Evolutionary conservation across 2,797 vertebrate genomes (phyloP), one percentile per base, ranked within the genome.

Genomic region (Enteromius trimaculatus): DNA sequence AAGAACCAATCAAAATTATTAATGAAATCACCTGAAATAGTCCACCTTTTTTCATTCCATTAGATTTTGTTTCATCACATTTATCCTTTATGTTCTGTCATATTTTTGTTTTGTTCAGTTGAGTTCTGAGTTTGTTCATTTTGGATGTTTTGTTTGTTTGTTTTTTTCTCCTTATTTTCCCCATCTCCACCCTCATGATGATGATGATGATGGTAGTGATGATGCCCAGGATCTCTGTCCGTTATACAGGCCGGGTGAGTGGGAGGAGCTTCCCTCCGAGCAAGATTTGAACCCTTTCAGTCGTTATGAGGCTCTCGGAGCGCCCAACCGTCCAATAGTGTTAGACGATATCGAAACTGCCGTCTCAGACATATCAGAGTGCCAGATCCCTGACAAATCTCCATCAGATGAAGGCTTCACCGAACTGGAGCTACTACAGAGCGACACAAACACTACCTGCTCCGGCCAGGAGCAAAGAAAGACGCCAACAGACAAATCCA

Each of bases 211-310:
- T 91, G 88, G 17, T 60, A 99, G 98, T 94, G 98, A 99, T 92
- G 96, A 96, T 96, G 96, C 97, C 94, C 96, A 96, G 97, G 97
- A 98, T 98, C 97, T 99, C 94, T 99, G 97, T 97, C 98, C 98
- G 95, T 95, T 99, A 94, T 99, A 99, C 97, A 99, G 98, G 98
- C 98, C 98, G 65, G 96, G 97, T 86, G 97, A 99, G 91, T 99
- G 98, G 98, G 98, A 98, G 91, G 97, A 98, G 90, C 95, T 99
- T 53, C 96, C 97, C 0, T 98, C 97, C 5, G 97, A 99, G 88
- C 96, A 91, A 34, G 97, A 99, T 86, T 93, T 98, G 77, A 99
- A 99, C 91, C 98, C 97, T 17, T 99, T 99, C 91, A 99, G 97
- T 90, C 98, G 98, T 86, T 99, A 97, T 77, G 96, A 99, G 89